These are phyloP conservation scores for Rugalucina vietnamica DNA, from an alignment of 2,888 invertebrate species.

Conservation along the genomic window DNA sequence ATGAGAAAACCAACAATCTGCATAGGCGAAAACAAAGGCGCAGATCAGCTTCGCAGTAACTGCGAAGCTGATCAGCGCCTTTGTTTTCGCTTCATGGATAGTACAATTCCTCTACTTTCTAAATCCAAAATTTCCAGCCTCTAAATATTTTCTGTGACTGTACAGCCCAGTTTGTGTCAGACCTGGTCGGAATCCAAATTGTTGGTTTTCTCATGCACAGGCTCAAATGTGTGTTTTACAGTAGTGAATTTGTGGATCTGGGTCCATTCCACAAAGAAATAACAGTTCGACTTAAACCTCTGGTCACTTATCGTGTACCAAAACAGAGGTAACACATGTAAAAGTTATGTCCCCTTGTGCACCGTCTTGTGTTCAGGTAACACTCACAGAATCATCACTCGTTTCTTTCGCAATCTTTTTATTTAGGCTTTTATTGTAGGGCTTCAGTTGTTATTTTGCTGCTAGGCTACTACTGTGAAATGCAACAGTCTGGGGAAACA, in stretches of 20 bases:
- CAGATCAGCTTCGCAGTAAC: too few species aligned
- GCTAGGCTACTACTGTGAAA: background rate
- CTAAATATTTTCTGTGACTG: too few species aligned
- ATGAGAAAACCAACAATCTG: too few species aligned
- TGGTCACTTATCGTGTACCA: conserved; percentile 44
- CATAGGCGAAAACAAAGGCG: too few species aligned
- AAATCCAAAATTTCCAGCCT: too few species aligned
- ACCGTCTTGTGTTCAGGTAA: conserved; percentile 23
- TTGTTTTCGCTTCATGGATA: too few species aligned
- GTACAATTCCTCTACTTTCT: too few species aligned
- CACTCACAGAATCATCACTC: background rate
- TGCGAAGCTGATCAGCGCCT: too few species aligned
- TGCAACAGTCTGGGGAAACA: too few species aligned
- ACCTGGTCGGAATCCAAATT: too few species aligned
- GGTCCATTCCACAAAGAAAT: conserved; percentile 59
- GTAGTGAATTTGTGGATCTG: conserved; percentile 39
- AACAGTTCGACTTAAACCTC: conserved; percentile 53
- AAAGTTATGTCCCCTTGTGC: conserved; percentile 26
- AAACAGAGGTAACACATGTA: conserved; percentile 53
- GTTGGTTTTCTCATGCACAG: too few species aligned
- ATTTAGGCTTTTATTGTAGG: background rate
- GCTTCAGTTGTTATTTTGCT: background rate
- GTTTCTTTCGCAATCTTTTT: background rate
- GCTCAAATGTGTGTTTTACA: background rate
- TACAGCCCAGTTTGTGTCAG: too few species aligned